These are phyloP conservation scores for Anhinga anhinga DNA, from an alignment of 2,113 vertebrate species.

Conservation along the genomic window DNA sequence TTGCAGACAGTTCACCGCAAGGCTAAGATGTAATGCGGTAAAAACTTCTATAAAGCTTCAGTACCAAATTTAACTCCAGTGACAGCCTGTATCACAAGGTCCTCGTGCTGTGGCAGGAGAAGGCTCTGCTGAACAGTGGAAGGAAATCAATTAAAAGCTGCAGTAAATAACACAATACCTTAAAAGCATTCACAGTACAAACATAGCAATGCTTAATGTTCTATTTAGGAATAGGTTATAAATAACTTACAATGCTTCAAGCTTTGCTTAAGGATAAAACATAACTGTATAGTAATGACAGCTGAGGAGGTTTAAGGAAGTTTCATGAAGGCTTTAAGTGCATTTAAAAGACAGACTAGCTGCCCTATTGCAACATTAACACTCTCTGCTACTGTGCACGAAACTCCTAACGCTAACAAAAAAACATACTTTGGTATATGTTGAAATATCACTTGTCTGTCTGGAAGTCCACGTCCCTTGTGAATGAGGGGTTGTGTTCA, in stretches of 20 bases:
- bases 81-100: background rate
- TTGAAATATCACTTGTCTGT: background rate
- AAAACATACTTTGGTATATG: background rate
- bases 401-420: background rate
- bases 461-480: background rate
- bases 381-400: background rate
- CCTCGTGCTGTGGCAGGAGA: background rate
- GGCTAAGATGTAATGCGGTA: constrained; percentile 30
- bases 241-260: background rate
- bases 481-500: background rate
- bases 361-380: background rate
- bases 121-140: background rate
- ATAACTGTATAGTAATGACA: background rate
- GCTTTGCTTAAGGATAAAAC: background rate
- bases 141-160: constrained; percentile 48
- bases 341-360: background rate
- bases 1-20: background rate
- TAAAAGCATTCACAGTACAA: background rate
- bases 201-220: background rate
- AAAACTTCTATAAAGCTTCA: constrained; percentile 33
- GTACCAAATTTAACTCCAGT: constrained; percentile 5
- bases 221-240: background rate
- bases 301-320: background rate
- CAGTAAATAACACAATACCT: background rate
- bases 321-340: background rate